Percentiles rank a stretch among this genome's conserved stretches.
phyloP scores from a whole-genome alignment of 2,888 invertebrate species.

The Ormyrus nitidulus region DNA sequence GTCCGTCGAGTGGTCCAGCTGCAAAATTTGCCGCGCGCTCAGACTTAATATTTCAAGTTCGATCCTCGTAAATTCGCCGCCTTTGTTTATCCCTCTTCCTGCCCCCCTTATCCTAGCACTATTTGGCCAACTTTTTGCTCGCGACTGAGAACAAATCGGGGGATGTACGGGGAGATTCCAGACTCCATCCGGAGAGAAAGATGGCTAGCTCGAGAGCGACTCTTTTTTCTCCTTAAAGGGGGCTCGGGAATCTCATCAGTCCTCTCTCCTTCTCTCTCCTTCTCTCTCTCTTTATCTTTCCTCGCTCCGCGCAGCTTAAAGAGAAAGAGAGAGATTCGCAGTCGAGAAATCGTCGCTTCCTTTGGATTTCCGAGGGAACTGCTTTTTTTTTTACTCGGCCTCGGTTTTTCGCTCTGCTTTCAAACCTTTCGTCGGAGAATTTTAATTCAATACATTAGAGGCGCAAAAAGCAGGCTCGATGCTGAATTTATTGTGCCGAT shows the following conservation, averaged over 20 bases:
- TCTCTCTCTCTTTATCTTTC: background rate
- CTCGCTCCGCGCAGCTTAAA: background rate
- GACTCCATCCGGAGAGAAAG: background rate
- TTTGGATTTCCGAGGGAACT: background rate
- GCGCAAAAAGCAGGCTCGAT: conserved; percentile 45
- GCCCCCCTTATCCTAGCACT: background rate
- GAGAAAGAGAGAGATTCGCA: too few relatives aligned
- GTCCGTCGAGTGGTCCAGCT: conserved; percentile 87
- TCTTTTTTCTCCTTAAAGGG: conserved; percentile 19
- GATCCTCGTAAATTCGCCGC: conserved; percentile 54
- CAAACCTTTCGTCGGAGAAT: conserved; percentile 48
- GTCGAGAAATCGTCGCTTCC: background rate
- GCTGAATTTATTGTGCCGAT: conserved; percentile 45
- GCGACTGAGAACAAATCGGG: conserved; percentile 50
- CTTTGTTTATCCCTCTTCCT: background rate
- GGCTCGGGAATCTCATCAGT: conserved; percentile 38
- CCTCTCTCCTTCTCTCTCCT: conserved; percentile 8
- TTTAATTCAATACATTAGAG: conserved; percentile 58
- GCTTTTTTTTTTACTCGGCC: conserved; percentile 16
- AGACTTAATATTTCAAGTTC: conserved; percentile 49
- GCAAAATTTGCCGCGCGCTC: conserved; percentile 52
- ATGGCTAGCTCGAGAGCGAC: conserved; percentile 5
- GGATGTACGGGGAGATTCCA: conserved; percentile 36
- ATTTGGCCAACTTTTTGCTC: conserved; percentile 8
- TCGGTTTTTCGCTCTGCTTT: conserved; percentile 46